Percentiles rank a stretch among this genome's conserved stretches.
Evolutionary conservation across 64 coral and sea anemone species (phyloP).

Genomic region (Stichodactyla helianthus): DNA sequence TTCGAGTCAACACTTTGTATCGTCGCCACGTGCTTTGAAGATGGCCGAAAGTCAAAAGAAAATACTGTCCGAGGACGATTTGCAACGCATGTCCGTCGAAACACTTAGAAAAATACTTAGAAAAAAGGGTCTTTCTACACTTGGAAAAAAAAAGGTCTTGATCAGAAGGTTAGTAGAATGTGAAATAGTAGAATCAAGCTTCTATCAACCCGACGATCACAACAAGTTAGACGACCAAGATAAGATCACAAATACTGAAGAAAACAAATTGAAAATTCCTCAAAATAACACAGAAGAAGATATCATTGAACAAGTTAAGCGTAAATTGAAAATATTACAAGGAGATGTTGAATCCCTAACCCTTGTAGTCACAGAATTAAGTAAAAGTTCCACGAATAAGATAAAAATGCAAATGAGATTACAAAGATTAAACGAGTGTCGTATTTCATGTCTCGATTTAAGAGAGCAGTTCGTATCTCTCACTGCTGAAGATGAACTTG

Average conservation of each 20-base stretch:
- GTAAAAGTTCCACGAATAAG: constrained; percentile 12
- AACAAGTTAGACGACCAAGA: neutral
- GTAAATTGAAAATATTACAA: constrained; percentile 36
- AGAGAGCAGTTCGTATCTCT: constrained; percentile 22
- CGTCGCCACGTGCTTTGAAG: neutral
- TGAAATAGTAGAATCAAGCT: neutral
- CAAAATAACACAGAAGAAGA: neutral
- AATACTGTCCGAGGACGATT: neutral
- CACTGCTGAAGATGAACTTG: constrained; percentile 11
- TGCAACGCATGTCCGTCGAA: neutral
- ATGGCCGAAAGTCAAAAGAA: neutral
- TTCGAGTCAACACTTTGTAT: neutral
- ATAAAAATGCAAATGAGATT: constrained; percentile 27
- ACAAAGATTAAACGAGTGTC: constrained; percentile 21
- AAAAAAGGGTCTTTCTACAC: neutral
- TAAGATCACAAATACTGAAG: neutral
- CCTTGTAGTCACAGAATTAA: constrained; percentile 6
- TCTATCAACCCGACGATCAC: neutral
- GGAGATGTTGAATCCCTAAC: constrained; percentile 28
- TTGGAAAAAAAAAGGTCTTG: neutral
- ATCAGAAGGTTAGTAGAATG: neutral
- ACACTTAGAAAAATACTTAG: neutral
- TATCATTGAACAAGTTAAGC: neutral
- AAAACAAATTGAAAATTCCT: neutral
- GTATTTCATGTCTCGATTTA: constrained; percentile 9